Percentiles rank a stretch among this genome's conserved stretches.
Conservation (phyloP, 1,140 invertebrate species). For the Scaptomyza pallida region DNA sequence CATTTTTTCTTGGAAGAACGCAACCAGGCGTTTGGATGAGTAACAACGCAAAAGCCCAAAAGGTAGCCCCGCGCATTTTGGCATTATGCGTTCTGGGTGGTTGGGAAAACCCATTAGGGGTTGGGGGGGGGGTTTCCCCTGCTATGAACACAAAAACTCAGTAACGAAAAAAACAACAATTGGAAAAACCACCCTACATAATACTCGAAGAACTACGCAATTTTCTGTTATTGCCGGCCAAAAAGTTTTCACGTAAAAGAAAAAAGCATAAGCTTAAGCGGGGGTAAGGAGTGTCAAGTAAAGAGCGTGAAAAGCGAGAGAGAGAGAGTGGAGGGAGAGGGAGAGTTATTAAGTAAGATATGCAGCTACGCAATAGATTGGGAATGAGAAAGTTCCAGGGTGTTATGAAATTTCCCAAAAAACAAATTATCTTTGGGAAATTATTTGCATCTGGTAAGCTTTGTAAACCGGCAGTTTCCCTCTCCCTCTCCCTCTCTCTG, state of each 20-base stretch:
- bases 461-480: constrained; percentile 53
- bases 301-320: not conserved
- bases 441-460: constrained; percentile 40
- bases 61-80: constrained; percentile 26
- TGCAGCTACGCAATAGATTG: constrained; percentile 30
- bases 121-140: constrained; percentile 15
- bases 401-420: constrained; percentile 44
- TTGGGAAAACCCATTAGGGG: constrained; percentile 46
- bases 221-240: constrained; percentile 66
- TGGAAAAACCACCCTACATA: constrained; percentile 53
- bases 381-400: not conserved
- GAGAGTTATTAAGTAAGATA: not conserved
- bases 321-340: constrained; percentile 1
- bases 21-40: constrained; percentile 6
- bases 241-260: constrained; percentile 32
- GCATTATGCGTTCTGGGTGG: constrained; percentile 36
- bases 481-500: not conserved
- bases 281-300: constrained; percentile 1
- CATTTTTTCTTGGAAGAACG: constrained; percentile 21
- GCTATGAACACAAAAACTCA: not conserved
- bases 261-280: constrained; percentile 40
- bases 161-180: not conserved
- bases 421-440: constrained; percentile 21
- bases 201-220: constrained; percentile 53
- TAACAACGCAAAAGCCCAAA: constrained; percentile 48